Base-by-base conservation (phyloP, 2,113 vertebrate species). In the Aegithalos caudatus region DNA sequence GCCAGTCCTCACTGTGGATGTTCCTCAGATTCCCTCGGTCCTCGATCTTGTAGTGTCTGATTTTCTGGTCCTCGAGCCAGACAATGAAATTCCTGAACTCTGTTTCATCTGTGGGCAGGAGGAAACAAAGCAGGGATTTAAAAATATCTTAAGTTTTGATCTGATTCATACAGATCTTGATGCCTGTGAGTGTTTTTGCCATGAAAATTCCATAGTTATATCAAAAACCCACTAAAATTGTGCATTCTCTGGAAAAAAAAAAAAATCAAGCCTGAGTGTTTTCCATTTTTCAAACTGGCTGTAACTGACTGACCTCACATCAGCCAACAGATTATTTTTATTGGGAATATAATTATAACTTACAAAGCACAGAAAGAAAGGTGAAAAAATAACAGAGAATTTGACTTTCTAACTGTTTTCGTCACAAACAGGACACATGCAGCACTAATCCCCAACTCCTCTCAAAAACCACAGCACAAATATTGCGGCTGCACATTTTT, bases 31-130 rank as follows among this genome's bases (percentile, higher is more conserved):
- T 99, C 18, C 99, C 99, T 72, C 99, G 86, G 82, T 99, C 99
- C 97, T 99, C 99, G 25, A 99, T 99, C 95, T 99, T 99, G 95
- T 99, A 99, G 89, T 99, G 99, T 74, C 99, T 94, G 87, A 99
- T 99, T 96, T 99, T 99, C 98, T 99, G 99, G 96, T 99, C 99
- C 97, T 99, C 99, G 7, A 99, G 98, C 99, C 99, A 99, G 85
- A 99, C 99, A 27, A 99, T 98, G 91, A 99, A 99, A 92, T 99
- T 99, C 96, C 99, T 98, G 93, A 99, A 99, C 95, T 99, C 99
- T 1, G 99, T 99, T 95, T 99, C 99, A 98, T 99, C 99, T 99
- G 97, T 14, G 28, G 47, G 38, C 40, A 88, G 71, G 53, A 77
- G 47, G 4, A 69, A 58, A 82, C 14, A 53, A 14, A 58, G 28